These are phyloP conservation scores for Myoxocephalus aenaeus DNA, from an alignment of 2,797 vertebrate genomes.

Conservation along the genomic window DNA sequence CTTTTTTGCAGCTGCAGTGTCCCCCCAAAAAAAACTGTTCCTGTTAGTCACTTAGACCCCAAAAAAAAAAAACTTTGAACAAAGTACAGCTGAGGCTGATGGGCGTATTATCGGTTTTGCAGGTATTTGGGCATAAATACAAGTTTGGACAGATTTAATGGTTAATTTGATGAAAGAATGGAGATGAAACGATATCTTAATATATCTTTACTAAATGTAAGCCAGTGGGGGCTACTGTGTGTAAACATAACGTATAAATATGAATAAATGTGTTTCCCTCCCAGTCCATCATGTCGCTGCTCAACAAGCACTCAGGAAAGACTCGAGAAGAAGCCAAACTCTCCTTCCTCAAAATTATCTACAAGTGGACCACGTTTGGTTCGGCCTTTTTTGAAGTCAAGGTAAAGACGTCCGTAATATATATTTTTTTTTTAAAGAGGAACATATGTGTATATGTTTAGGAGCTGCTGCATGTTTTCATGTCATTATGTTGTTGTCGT, in stretches of 20 bases:
- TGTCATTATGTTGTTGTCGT: not conserved
- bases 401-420: constrained; percentile 73
- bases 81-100: too few relatives aligned
- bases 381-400: constrained; percentile 99
- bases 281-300: constrained; percentile 92
- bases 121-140: too few relatives aligned
- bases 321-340: constrained; percentile 94
- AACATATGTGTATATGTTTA: not conserved
- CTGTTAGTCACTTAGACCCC: too few relatives aligned
- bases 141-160: too few relatives aligned
- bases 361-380: constrained; percentile 97
- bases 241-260: not conserved
- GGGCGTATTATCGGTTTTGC: too few relatives aligned
- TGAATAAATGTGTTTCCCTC: not conserved
- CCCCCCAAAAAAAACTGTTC: too few relatives aligned
- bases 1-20: too few relatives aligned
- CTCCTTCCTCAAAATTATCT: constrained; percentile 94
- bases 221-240: not conserved
- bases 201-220: not conserved
- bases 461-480: not conserved
- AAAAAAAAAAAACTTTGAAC: too few relatives aligned
- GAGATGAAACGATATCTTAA: not conserved
- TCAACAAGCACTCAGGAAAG: constrained; percentile 94
- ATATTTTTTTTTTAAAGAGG: not conserved
- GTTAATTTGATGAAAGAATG: too few relatives aligned